Conservation (phyloP, 2,888 invertebrate genomes). For the Eupithecia insigniata region DNA sequence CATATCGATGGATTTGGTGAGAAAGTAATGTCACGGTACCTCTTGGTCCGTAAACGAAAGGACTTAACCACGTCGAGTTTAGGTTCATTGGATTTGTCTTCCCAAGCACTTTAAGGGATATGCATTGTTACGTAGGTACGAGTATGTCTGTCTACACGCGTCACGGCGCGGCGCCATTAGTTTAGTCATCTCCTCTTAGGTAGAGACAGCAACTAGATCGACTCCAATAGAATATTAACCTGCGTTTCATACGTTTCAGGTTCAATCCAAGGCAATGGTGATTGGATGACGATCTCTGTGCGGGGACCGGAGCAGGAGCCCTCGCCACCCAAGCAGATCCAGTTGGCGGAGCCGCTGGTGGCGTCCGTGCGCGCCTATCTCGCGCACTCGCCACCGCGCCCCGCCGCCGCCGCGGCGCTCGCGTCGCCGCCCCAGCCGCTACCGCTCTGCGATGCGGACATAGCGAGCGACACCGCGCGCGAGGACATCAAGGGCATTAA, state of each 20-base stretch:
- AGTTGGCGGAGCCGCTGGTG: constrained; percentile 77
- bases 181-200: too few species aligned
- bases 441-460: constrained; percentile 71
- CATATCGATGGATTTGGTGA: too few species aligned
- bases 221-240: constrained; percentile 1
- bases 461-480: constrained; percentile 70
- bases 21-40: too few species aligned
- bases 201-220: too few species aligned
- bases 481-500: constrained; percentile 79
- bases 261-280: constrained; percentile 76
- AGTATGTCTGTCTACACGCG: too few species aligned
- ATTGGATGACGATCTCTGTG: constrained; percentile 82
- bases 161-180: too few species aligned
- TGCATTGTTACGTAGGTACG: too few species aligned
- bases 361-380: constrained; percentile 80
- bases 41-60: too few species aligned
- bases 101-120: too few species aligned
- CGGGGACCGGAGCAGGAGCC: constrained; percentile 75
- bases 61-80: too few species aligned
- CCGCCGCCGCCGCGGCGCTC: constrained; percentile 55
- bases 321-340: constrained; percentile 72
- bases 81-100: too few species aligned
- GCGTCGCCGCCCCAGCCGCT: constrained; percentile 43
- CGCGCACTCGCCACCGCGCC: constrained; percentile 73
- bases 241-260: constrained; percentile 66